Evolutionary conservation across 2,797 vertebrate genomes (phyloP), one percentile per base, ranked within the genome.

Genomic region (Streptopelia turtur): DNA sequence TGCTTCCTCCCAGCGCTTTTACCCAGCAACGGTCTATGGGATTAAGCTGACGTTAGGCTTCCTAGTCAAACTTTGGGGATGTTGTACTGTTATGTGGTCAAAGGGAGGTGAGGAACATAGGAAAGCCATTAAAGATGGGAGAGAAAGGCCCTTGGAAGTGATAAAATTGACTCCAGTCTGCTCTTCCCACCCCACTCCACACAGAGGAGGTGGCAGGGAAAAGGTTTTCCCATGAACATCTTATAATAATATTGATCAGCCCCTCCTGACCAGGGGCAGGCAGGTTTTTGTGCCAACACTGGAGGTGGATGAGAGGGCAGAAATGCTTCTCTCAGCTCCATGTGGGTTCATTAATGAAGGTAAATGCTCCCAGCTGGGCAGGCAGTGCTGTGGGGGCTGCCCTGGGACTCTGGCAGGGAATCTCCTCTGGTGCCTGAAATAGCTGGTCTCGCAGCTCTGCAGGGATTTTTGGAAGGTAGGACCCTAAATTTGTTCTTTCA

Each of bases 1-100:
- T 92, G 83, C 76, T 87, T 83, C 84, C 85, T 93, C 86, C 80
- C 91, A 94, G 78, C 63, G 49, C 72, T 92, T 83, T 74, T 18
- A 33, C 17, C 16, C 22, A 82, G 87, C 90, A 83, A 35, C 2
- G 30, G 33, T 57, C 86, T 52, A 5, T 15, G 35, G 64, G 61
- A 85, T 59, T n/a, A 39, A 70, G 55, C 21, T 71, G 41, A 41
- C 43, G 20, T 43, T 70, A 23, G 11, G n/a, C 45, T 95, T 92
- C 60, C 61, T 5, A 10, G 47, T 37, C 61, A 81, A 45, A 50
- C 77, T 64, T 86, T 83, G 17, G 57, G 81, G 79, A 37, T 79
- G 10, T 39, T 68, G 14, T 3, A 4, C 5, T 10, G 5, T 78
- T 69, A 27, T 0, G 5, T n/a, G 24, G 60, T 45, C 31, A 69